Evolutionary conservation across 2,797 vertebrate species (phyloP).

Genomic region (Iguana delicatissima): DNA sequence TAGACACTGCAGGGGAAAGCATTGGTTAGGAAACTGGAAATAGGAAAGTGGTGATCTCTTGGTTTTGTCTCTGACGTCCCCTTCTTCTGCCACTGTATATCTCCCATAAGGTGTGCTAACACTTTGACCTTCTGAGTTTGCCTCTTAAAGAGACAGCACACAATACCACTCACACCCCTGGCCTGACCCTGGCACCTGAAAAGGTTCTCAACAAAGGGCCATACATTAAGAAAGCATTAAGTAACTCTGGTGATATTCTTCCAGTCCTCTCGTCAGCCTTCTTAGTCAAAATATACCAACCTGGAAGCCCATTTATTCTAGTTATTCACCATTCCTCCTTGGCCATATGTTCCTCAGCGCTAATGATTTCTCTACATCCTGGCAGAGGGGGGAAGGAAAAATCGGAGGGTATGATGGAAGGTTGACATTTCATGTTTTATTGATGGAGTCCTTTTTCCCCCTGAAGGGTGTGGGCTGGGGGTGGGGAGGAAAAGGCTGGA

Average conservation of each 20-base stretch:
- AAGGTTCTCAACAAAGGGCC: neutral
- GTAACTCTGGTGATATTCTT: neutral
- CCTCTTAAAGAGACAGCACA: too few species aligned
- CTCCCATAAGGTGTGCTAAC: too few species aligned
- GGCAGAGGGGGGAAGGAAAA: slow-evolving; percentile 21
- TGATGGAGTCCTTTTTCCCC: slow-evolving; percentile 54
- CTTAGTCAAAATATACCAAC: slow-evolving; percentile 20
- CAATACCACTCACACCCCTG: neutral
- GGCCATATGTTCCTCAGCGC: slow-evolving; percentile 21
- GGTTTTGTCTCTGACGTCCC: too few species aligned
- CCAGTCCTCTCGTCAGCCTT: neutral
- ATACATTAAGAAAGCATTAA: neutral
- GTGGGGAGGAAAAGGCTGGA: slow-evolving; percentile 34
- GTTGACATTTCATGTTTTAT: slow-evolving; percentile 60
- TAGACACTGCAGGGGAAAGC: too few species aligned
- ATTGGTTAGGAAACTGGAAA: too few species aligned
- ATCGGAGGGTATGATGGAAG: slow-evolving; percentile 30
- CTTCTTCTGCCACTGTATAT: too few species aligned
- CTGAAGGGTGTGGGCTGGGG: slow-evolving; percentile 26
- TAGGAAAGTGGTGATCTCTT: too few species aligned
- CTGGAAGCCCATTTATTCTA: neutral
- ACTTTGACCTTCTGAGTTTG: too few species aligned
- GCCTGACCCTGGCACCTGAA: neutral
- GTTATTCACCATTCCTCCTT: slow-evolving; percentile 6
- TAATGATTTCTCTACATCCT: slow-evolving; percentile 51